These are phyloP conservation scores for Crematogaster levior DNA, from an alignment of 2,888 invertebrate genomes.

Conservation along the genomic window DNA sequence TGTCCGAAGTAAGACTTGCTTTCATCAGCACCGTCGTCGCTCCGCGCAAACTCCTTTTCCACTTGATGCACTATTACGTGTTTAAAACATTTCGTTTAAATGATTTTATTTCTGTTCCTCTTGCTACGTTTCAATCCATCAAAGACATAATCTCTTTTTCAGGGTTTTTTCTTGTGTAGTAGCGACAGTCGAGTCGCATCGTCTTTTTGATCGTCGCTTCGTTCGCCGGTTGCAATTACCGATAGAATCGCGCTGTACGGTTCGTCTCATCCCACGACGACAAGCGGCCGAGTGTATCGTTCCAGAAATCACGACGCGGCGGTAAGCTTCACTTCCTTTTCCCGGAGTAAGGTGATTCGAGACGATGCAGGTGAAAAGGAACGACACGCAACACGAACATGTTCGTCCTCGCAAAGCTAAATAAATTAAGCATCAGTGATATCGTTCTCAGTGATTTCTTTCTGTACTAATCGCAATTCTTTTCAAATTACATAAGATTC, in stretches of 20 bases:
- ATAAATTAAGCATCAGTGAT: not conserved
- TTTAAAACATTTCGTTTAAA: not conserved
- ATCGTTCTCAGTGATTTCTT: not conserved
- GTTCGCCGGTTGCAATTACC: slow-evolving; percentile 68
- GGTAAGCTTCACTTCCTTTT: slow-evolving; percentile 59
- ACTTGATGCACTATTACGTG: not conserved
- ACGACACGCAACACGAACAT: slow-evolving; percentile 6
- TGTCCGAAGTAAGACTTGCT: slow-evolving; percentile 8
- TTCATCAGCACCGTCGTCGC: not conserved
- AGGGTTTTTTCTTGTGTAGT: not conserved
- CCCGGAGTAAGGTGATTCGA: slow-evolving; percentile 53
- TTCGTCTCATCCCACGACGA: slow-evolving; percentile 64
- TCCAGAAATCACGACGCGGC: slow-evolving; percentile 67
- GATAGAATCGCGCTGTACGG: slow-evolving; percentile 74
- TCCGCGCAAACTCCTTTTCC: not conserved
- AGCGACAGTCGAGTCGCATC: not conserved
- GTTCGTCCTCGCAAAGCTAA: not conserved
- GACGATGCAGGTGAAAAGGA: not conserved
- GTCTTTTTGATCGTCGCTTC: not conserved
- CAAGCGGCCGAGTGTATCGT: slow-evolving; percentile 70
- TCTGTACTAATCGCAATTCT: not conserved
- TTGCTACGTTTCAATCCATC: slow-evolving; percentile 14
- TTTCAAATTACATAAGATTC: not conserved
- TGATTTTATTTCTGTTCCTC: not conserved
- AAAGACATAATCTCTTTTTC: not conserved